These are phyloP conservation scores for Willowsia nigromaculata DNA, from an alignment of 2,888 invertebrate species.

Conservation along the genomic window DNA sequence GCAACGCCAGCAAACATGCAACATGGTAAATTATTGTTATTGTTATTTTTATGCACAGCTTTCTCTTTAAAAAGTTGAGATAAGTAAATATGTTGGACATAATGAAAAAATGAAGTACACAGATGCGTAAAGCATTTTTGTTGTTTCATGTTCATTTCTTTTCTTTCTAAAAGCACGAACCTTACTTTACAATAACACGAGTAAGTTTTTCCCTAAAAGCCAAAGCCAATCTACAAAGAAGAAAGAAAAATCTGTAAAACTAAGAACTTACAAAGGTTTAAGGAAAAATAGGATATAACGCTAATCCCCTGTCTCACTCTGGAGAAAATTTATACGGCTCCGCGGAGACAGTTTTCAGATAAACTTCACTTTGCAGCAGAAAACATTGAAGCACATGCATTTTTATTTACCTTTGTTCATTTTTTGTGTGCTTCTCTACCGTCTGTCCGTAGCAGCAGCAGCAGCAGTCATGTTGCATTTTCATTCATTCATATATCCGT, in stretches of 20 bases:
- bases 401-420: slow-evolving; percentile 1
- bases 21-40: background rate
- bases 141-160: background rate
- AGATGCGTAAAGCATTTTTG: background rate
- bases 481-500: slow-evolving; percentile 13
- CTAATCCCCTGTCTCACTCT: slow-evolving; percentile 33
- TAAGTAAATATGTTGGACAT: background rate
- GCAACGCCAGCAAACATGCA: background rate
- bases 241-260: background rate
- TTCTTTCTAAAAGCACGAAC: background rate
- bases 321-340: slow-evolving; percentile 54
- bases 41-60: background rate
- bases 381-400: background rate
- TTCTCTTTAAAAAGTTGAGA: too few relatives aligned
- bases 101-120: background rate
- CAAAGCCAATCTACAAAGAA: background rate
- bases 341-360: slow-evolving; percentile 31
- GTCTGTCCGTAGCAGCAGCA: background rate
- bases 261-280: background rate
- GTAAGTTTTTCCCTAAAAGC: background rate
- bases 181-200: background rate
- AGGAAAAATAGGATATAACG: background rate
- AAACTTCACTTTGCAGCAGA: slow-evolving; percentile 6
- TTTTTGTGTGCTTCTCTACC: background rate
- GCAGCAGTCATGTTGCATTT: slow-evolving; percentile 43